phyloP scores from a whole-genome alignment of 2,113 vertebrate species.

The Halcyon malimbica region DNA sequence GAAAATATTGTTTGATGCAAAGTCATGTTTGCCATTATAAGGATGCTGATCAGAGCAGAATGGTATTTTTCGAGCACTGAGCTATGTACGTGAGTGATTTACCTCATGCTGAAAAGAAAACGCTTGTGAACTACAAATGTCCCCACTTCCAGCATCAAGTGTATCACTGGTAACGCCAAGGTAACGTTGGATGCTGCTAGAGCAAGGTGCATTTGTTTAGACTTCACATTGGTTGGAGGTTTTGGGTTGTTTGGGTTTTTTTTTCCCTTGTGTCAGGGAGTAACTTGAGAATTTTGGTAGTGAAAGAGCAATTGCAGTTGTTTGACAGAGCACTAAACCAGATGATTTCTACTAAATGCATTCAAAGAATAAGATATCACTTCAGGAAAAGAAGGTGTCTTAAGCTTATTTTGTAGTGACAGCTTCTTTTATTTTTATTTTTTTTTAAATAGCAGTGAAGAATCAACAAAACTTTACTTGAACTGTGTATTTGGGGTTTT shows the following conservation, averaged over 20 bases:
- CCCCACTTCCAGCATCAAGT: neutral
- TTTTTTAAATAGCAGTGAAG: neutral
- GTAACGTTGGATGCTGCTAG: neutral
- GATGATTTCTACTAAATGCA: neutral
- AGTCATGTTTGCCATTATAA: slow-evolving; percentile 19
- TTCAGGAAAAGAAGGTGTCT: neutral
- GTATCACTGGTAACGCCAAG: neutral
- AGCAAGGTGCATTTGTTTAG: neutral
- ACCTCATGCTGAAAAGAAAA: neutral
- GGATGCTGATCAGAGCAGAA: neutral
- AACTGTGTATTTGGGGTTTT: neutral
- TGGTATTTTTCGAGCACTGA: neutral
- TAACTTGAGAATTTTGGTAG: neutral
- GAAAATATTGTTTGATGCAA: neutral
- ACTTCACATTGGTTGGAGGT: neutral
- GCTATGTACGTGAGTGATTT: neutral
- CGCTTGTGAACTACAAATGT: neutral
- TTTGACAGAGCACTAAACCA: neutral
- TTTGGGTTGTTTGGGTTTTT: too few relatives aligned
- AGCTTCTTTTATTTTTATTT: neutral
- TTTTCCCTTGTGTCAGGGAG: neutral
- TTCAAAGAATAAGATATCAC: neutral
- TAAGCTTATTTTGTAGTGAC: neutral
- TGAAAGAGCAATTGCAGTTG: neutral
- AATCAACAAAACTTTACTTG: neutral